Evolutionary conservation across 2,888 invertebrate genomes (phyloP).

Genomic region (Pachycephus smyrnensis): DNA sequence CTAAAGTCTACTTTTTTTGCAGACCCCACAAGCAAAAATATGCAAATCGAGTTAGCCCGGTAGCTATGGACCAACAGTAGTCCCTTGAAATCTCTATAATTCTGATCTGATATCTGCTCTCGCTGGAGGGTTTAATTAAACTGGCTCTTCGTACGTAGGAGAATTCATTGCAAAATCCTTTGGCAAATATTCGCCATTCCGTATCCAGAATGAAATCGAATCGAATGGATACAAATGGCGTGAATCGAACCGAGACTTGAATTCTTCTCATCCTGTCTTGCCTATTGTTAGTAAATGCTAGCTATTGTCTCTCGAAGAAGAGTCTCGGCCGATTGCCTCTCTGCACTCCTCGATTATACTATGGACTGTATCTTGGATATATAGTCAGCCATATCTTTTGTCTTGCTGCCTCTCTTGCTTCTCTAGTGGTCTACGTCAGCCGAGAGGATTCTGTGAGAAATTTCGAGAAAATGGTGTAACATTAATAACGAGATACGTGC

Average conservation of each 20-base stretch:
- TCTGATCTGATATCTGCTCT: not conserved
- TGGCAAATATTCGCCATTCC: not conserved
- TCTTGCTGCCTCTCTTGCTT: not conserved
- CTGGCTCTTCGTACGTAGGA: not conserved
- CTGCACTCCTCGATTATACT: not conserved
- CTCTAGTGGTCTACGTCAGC: not conserved
- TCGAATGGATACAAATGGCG: conserved; percentile 42
- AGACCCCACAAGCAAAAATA: not conserved
- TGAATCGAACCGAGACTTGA: conserved; percentile 38
- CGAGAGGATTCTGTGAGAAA: not conserved
- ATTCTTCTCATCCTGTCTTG: conserved; percentile 18
- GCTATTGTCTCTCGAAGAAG: conserved; percentile 5
- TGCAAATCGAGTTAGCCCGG: not conserved
- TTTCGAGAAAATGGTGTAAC: not conserved
- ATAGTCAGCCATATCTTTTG: not conserved
- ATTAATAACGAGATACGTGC: not conserved
- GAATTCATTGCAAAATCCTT: not conserved
- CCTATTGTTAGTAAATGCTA: conserved; percentile 24
- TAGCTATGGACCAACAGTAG: not conserved
- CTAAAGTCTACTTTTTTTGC: not conserved
- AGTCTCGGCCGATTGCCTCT: conserved; percentile 4
- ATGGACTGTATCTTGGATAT: not conserved
- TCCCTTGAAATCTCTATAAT: not conserved
- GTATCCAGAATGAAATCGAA: conserved; percentile 15
- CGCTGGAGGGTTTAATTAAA: not conserved